A percentile compares a stretch with the other conserved stretches of the same genome.
These are phyloP conservation scores for Centropus unirufus DNA, from an alignment of 2,113 vertebrate genomes.

Conservation along the genomic window DNA sequence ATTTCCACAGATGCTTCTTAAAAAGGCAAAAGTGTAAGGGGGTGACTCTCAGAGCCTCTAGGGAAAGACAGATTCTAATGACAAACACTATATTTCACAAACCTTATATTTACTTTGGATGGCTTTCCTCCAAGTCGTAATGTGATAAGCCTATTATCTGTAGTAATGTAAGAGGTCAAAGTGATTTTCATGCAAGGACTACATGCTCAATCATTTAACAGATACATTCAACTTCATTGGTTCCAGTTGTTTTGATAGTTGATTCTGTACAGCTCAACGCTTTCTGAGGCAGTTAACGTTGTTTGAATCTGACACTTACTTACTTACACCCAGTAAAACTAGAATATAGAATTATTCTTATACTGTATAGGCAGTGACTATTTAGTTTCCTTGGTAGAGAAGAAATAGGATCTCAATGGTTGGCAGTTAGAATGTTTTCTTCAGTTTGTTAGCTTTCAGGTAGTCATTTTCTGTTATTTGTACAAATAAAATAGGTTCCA, in stretches of 20 bases:
- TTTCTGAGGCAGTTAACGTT: neutral
- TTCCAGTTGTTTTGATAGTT: neutral
- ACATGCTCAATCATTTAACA: neutral
- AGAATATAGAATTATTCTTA: neutral
- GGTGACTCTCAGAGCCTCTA: neutral
- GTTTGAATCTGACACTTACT: neutral
- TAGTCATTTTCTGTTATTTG: neutral
- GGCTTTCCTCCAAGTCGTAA: neutral
- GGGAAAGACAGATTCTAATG: neutral
- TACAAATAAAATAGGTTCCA: neutral
- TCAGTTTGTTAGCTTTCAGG: neutral
- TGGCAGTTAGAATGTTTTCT: neutral
- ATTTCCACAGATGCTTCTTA: neutral
- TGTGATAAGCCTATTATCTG: neutral
- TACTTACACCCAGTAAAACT: neutral
- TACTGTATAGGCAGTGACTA: neutral
- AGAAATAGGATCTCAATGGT: neutral
- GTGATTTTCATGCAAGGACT: neutral
- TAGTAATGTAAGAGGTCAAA: neutral
- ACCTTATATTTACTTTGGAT: neutral
- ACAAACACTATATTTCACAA: neutral
- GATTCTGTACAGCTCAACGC: neutral
- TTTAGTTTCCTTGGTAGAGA: neutral
- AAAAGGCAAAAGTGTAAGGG: neutral
- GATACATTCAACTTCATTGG: neutral